Evolutionary conservation across 2,797 vertebrate genomes (phyloP).

Genomic region (Notamacropus eugenii): DNA sequence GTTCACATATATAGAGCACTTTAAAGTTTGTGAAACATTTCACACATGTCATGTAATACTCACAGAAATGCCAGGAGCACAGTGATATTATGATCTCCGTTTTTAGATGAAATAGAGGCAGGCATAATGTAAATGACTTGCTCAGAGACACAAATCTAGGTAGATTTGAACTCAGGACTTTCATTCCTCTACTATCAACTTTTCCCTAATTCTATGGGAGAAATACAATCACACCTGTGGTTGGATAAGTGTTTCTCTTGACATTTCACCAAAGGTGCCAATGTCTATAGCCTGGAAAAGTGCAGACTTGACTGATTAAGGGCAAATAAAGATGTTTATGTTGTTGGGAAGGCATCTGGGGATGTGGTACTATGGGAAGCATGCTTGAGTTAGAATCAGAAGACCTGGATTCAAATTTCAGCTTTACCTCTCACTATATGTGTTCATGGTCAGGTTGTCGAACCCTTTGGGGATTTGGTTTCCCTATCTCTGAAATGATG

Average conservation of each 20-base stretch:
- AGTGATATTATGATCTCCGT: neutral
- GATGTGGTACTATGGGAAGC: neutral
- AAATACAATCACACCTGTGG: accelerated
- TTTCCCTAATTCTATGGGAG: neutral
- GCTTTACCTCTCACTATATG: neutral
- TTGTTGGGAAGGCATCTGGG: neutral
- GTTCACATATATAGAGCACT: neutral
- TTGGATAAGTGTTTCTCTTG: neutral
- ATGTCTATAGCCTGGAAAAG: neutral
- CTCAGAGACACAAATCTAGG: neutral
- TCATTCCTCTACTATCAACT: neutral
- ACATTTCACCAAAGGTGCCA: neutral
- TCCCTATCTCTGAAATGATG: neutral
- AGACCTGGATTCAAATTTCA: neutral
- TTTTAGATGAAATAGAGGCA: neutral
- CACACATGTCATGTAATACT: neutral
- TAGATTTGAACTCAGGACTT: neutral
- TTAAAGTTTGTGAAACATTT: neutral
- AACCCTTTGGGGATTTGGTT: neutral
- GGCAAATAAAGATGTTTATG: neutral
- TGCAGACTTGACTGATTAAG: neutral
- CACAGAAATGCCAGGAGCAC: neutral
- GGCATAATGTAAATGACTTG: neutral
- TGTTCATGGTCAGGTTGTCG: neutral
- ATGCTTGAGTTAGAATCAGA: neutral